A percentile compares a stretch with the other conserved stretches of the same genome.
Conservation (phyloP, 2,888 invertebrate species). For the Pediacus dermestoides region DNA sequence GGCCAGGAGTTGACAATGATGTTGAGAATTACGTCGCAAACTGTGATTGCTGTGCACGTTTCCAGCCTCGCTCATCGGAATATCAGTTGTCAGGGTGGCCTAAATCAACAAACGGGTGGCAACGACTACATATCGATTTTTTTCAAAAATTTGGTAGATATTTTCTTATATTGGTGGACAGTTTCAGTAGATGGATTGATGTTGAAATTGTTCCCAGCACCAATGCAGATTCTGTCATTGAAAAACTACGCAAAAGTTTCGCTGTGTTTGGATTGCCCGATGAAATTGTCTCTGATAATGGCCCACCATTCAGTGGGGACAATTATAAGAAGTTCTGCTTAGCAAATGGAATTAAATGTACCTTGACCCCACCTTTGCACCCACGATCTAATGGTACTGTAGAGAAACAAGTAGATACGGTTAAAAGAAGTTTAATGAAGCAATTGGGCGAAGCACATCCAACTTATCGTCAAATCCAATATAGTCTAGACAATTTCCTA, state of each 20-base stretch:
- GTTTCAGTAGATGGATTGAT: neutral
- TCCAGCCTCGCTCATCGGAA: neutral
- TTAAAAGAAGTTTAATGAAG: slow-evolving; percentile 23
- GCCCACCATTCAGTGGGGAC: slow-evolving; percentile 25
- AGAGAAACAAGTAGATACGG: slow-evolving; percentile 25
- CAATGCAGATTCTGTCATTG: slow-evolving; percentile 18
- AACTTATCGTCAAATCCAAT: slow-evolving; percentile 3
- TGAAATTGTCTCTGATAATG: slow-evolving; percentile 27
- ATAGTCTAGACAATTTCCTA: slow-evolving; percentile 8
- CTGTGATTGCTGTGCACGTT: neutral
- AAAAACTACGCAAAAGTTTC: slow-evolving; percentile 24
- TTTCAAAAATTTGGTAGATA: neutral
- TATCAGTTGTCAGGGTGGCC: neutral
- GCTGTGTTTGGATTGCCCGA: slow-evolving; percentile 24
- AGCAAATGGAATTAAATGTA: slow-evolving; percentile 26
- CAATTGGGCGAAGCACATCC: slow-evolving; percentile 8
- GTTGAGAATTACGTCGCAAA: neutral
- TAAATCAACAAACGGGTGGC: neutral
- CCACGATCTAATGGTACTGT: slow-evolving; percentile 25
- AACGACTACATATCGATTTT: neutral
- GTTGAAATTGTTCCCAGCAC: too few species aligned
- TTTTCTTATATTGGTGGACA: neutral
- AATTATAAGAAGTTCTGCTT: slow-evolving; percentile 25
- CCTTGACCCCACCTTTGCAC: slow-evolving; percentile 26
- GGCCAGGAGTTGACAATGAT: neutral